phyloP scores from a whole-genome alignment of 37 sponge, comb jelly and placozoan species.

The Chondrosia reniformis region DNA sequence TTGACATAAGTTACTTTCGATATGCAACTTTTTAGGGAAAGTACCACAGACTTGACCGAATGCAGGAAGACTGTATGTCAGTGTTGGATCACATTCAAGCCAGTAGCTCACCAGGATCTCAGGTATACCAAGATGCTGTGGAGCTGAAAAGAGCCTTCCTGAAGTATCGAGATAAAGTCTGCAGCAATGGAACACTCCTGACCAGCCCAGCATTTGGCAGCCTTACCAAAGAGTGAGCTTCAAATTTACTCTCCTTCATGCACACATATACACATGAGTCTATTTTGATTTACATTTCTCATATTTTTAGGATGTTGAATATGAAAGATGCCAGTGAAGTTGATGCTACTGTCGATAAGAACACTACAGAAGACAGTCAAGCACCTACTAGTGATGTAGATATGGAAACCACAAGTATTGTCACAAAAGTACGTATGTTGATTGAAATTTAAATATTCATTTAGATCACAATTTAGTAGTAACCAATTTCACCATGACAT shows the following conservation, averaged over 20 bases:
- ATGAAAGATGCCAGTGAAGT: too few species aligned
- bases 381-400: too few species aligned
- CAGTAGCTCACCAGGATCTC: not conserved
- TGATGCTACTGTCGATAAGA: too few species aligned
- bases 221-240: conserved; percentile 16
- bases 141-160: conserved; percentile 38
- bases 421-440: too few species aligned
- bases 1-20: too few species aligned
- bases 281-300: too few species aligned
- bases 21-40: conserved; percentile 13
- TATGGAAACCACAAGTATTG: too few species aligned
- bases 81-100: conserved; percentile 31
- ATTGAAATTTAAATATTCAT: too few species aligned
- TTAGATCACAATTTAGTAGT: too few species aligned
- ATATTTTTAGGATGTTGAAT: too few species aligned
- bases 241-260: not conserved
- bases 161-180: conserved; percentile 45
- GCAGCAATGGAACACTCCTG: conserved; percentile 34
- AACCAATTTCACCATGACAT: too few species aligned
- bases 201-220: conserved; percentile 58
- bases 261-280: not conserved
- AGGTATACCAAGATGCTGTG: conserved; percentile 25
- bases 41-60: conserved; percentile 54
- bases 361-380: too few species aligned
- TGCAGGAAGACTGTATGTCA: conserved; percentile 53